Evolutionary conservation across 2,113 vertebrate species (phyloP).

Genomic region (Channa maculata): DNA sequence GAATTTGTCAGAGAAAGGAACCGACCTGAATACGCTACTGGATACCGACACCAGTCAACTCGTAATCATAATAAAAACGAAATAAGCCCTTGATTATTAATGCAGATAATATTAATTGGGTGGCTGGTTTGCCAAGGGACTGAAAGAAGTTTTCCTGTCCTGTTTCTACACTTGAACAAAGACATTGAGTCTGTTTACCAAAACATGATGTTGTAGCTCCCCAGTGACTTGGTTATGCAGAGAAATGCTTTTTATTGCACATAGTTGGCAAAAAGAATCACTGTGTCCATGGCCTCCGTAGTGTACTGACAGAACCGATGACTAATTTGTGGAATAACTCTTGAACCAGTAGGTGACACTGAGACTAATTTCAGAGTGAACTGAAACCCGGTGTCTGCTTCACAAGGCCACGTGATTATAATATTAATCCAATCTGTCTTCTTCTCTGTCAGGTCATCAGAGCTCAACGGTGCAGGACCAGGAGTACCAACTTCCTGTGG

Average conservation of each 20-base stretch:
- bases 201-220: background rate
- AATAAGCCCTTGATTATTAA: background rate
- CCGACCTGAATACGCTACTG: no score
- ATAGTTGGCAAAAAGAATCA: background rate
- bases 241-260: background rate
- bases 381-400: slow-evolving; percentile 35
- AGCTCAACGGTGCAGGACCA: slow-evolving; percentile 94
- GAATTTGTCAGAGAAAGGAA: no score
- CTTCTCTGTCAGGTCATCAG: slow-evolving; percentile 93
- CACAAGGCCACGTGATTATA: slow-evolving; percentile 66
- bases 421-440: slow-evolving; percentile 75
- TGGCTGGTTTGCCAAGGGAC: background rate
- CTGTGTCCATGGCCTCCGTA: slow-evolving; percentile 1
- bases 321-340: slow-evolving; percentile 29
- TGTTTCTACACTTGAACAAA: slow-evolving; percentile 1
- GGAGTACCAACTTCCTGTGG: slow-evolving; percentile 99
- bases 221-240: background rate
- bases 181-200: background rate
- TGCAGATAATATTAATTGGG: background rate
- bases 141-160: slow-evolving; percentile 2
- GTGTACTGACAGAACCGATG: slow-evolving; percentile 27
- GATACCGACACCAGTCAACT: no score
- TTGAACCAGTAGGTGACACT: slow-evolving; percentile 29
- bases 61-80: background rate
- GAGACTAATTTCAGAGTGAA: slow-evolving; percentile 65